These are phyloP conservation scores for Cyclopterus lumpus DNA, from an alignment of 2,797 vertebrate species.

Conservation along the genomic window DNA sequence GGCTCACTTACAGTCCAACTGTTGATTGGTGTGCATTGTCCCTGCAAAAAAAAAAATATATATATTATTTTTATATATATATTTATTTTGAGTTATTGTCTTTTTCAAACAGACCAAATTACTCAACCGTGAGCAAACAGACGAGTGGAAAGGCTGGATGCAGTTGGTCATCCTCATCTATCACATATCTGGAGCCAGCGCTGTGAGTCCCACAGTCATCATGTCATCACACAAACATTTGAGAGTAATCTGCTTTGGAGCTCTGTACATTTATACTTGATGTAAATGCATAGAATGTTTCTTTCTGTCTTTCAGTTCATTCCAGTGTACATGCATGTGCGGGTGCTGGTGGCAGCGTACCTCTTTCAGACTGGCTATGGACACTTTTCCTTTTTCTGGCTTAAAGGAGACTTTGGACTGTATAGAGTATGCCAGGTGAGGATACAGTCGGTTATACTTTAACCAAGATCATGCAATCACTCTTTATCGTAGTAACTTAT, in stretches of 20 bases:
- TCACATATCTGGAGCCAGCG: conserved; percentile 98
- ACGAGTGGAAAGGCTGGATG: conserved; percentile 99
- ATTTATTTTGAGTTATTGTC: not conserved
- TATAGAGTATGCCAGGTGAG: conserved; percentile 96
- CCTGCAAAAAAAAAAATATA: too few relatives aligned
- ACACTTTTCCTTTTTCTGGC: conserved; percentile 98
- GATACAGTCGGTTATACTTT: not conserved
- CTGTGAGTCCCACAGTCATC: conserved; percentile 85
- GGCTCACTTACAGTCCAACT: too few relatives aligned
- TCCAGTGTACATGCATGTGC: conserved; percentile 98
- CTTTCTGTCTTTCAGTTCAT: conserved; percentile 87
- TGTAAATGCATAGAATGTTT: not conserved
- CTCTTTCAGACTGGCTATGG: conserved; percentile 99
- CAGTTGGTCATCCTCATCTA: conserved; percentile 99
- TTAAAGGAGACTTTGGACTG: conserved; percentile 97
- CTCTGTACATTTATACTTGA: not conserved
- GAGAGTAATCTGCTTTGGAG: not conserved
- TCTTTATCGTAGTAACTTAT: not conserved
- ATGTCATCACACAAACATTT: not conserved
- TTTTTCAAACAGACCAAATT: conserved; percentile 87
- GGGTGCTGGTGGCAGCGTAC: conserved; percentile 97
- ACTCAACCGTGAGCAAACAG: conserved; percentile 97
- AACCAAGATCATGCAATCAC: not conserved
- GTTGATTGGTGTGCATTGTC: too few relatives aligned
- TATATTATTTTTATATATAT: not conserved